Percentiles rank a stretch among this genome's conserved stretches.
Evolutionary conservation across 2,888 invertebrate species (phyloP).

Genomic region (Choreutis nemorana): DNA sequence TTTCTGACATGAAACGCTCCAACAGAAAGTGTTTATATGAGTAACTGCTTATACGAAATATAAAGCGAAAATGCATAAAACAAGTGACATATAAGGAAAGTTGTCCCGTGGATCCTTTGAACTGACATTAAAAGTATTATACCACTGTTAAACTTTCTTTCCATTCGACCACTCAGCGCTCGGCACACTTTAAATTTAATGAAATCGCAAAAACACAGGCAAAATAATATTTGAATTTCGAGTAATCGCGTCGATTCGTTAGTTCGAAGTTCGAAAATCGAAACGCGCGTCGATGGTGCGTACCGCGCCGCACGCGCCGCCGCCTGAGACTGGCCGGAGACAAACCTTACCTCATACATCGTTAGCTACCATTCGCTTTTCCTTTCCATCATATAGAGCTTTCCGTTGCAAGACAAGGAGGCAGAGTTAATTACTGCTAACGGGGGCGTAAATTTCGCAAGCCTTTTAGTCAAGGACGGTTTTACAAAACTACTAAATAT

Average conservation of each 20-base stretch:
- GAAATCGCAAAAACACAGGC: too few relatives aligned
- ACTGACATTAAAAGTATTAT: too few relatives aligned
- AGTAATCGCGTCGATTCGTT: conserved; percentile 31
- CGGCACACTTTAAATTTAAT: too few relatives aligned
- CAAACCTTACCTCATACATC: conserved; percentile 27
- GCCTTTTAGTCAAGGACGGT: conserved; percentile 43
- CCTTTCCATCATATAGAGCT: conserved; percentile 23
- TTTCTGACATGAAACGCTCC: too few relatives aligned
- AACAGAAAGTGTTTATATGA: too few relatives aligned
- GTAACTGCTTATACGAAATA: too few relatives aligned
- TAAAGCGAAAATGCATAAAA: too few relatives aligned
- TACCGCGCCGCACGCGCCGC: conserved; percentile 49
- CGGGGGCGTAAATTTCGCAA: conserved; percentile 43
- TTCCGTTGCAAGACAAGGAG: conserved; percentile 23
- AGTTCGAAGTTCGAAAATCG: conserved; percentile 22
- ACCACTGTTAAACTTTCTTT: too few relatives aligned
- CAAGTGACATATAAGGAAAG: too few relatives aligned
- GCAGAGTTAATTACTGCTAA: conserved; percentile 22
- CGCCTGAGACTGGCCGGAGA: conserved; percentile 56
- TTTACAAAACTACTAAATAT: conserved; percentile 37
- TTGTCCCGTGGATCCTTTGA: too few relatives aligned
- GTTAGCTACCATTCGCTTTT: conserved; percentile 30
- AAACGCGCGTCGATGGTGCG: conserved; percentile 23
- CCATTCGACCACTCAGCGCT: too few relatives aligned
- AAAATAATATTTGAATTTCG: conserved; percentile 32